These are phyloP conservation scores for Habroteleia sp. DNA, from an alignment of 2,888 invertebrate species.

Conservation along the genomic window DNA sequence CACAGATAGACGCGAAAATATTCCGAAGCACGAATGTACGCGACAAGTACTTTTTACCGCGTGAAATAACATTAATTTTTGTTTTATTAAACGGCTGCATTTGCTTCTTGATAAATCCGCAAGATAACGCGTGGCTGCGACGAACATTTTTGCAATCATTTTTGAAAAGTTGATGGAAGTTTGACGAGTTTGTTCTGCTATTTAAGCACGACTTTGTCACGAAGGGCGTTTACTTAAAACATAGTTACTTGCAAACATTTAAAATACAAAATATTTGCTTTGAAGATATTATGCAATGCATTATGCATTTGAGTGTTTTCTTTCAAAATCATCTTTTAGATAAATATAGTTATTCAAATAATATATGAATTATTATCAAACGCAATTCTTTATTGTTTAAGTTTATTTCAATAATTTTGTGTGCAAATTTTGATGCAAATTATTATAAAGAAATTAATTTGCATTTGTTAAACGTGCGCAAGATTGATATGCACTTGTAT, in stretches of 20 bases:
- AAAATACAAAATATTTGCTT: constrained; percentile 26
- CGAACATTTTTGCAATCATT: constrained; percentile 19
- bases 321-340: neutral
- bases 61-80: constrained; percentile 59
- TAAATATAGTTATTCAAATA: neutral
- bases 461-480: too few species aligned
- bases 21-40: constrained; percentile 68
- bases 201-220: constrained; percentile 16
- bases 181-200: constrained; percentile 42
- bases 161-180: constrained; percentile 31
- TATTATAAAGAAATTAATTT: too few species aligned
- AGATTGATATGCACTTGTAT: too few species aligned
- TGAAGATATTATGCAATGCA: constrained; percentile 7
- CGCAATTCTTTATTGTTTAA: too few species aligned
- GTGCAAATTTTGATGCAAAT: too few species aligned
- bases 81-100: constrained; percentile 56
- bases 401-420: too few species aligned
- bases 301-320: neutral
- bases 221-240: constrained; percentile 15
- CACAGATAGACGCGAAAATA: constrained; percentile 67
- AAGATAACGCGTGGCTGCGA: constrained; percentile 45
- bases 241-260: constrained; percentile 2
- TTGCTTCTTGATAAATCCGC: constrained; percentile 55
- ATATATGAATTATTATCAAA: too few species aligned
- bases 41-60: constrained; percentile 62